These are phyloP conservation scores for Ginglymostoma cirratum DNA, from an alignment of 2,113 vertebrate species.

Conservation along the genomic window DNA sequence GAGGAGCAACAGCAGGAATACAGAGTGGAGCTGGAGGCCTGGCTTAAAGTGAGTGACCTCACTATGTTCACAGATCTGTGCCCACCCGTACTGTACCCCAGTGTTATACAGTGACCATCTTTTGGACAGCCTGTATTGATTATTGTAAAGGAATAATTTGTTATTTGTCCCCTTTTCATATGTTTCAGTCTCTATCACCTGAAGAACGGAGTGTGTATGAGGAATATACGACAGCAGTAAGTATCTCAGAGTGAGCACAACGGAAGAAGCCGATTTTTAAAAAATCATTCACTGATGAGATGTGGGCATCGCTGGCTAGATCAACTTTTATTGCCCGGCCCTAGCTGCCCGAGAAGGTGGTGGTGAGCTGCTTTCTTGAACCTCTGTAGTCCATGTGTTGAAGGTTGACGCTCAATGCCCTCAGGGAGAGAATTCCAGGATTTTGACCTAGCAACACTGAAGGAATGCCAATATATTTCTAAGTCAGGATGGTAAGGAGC, in stretches of 20 bases:
- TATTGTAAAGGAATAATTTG: not conserved
- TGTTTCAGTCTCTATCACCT: slow-evolving; percentile 58
- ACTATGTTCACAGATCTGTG: not conserved
- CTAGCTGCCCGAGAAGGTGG: no score
- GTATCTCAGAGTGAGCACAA: slow-evolving; percentile 31
- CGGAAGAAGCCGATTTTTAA: not conserved
- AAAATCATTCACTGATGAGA: no score
- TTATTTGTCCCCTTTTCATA: not conserved
- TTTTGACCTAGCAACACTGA: no score
- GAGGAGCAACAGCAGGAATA: slow-evolving; percentile 68
- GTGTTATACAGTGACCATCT: not conserved
- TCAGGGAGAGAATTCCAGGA: no score
- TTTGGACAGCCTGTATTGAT: not conserved
- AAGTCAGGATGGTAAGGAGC: no score
- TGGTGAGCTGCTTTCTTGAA: no score
- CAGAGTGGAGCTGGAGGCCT: slow-evolving; percentile 60
- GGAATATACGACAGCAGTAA: slow-evolving; percentile 60
- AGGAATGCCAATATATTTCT: no score
- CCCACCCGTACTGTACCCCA: not conserved
- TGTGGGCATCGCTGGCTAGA: no score
- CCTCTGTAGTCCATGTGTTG: no score
- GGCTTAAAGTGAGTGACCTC: slow-evolving; percentile 58
- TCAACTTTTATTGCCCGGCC: no score
- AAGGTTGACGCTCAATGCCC: no score
- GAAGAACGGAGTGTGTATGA: slow-evolving; percentile 62